phyloP scores from a whole-genome alignment of 2,113 vertebrate species.

The Catharus fuscescens region DNA sequence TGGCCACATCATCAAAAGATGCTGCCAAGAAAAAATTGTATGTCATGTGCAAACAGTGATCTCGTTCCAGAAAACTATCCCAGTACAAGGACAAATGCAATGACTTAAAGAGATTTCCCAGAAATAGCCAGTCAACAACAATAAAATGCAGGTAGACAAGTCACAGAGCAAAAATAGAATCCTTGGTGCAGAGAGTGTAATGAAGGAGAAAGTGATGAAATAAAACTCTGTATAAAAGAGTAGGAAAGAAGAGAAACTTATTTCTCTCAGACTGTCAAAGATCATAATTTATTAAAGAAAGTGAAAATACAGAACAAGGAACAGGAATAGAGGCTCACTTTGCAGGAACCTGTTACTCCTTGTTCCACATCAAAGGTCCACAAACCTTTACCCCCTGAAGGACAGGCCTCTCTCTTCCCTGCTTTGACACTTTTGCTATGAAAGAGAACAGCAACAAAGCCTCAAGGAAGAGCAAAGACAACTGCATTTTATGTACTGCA shows the following conservation, averaged over 20 bases:
- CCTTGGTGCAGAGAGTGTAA: fast-evolving
- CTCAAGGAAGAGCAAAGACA: background rate
- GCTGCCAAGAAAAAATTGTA: background rate
- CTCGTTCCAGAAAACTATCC: background rate
- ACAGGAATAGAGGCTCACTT: background rate
- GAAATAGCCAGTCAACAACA: background rate
- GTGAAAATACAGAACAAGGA: background rate
- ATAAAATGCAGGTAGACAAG: background rate
- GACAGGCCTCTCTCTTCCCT: background rate
- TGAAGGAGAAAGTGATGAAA: background rate
- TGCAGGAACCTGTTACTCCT: background rate
- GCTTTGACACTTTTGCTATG: background rate
- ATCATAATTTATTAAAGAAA: background rate
- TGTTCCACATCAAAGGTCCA: background rate
- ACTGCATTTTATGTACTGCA: background rate
- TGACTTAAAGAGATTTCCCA: background rate
- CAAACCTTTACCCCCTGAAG: background rate
- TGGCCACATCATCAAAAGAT: background rate
- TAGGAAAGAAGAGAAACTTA: background rate
- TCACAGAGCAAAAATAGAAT: background rate
- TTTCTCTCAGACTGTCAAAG: background rate
- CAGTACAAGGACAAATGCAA: background rate
- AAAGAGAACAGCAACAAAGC: background rate
- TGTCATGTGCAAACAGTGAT: background rate
- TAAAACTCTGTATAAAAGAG: background rate